A percentile compares a stretch with the other conserved stretches of the same genome.
Evolutionary conservation across 2,797 vertebrate genomes (phyloP).

Genomic region (Neosilurus mollespiculum): DNA sequence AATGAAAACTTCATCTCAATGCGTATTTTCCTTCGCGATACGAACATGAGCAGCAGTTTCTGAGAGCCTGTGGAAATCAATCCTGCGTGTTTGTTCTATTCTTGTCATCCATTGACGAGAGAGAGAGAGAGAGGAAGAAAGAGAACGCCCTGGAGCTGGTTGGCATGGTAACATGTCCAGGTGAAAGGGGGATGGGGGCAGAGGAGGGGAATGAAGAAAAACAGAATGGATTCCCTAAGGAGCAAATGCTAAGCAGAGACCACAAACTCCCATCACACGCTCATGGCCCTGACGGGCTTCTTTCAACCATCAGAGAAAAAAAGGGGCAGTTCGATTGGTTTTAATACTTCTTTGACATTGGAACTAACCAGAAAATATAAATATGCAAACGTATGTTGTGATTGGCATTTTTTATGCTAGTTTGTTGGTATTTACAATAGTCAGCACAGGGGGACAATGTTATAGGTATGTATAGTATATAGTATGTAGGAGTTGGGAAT

Average conservation of each 20-base stretch:
- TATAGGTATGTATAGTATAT: not conserved
- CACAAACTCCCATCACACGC: slow-evolving; percentile 13
- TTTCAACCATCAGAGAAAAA: not conserved
- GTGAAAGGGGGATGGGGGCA: slow-evolving; percentile 75
- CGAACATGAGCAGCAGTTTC: slow-evolving; percentile 64
- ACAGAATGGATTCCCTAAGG: slow-evolving; percentile 49
- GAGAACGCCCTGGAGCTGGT: slow-evolving; percentile 70
- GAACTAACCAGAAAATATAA: not conserved
- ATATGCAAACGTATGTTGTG: not conserved
- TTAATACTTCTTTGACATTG: not conserved
- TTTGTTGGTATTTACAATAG: not conserved
- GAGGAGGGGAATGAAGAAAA: slow-evolving; percentile 50
- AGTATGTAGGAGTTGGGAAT: not conserved
- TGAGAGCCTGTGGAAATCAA: slow-evolving; percentile 71
- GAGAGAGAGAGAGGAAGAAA: slow-evolving; percentile 19
- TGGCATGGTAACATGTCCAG: slow-evolving; percentile 82
- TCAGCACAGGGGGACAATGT: not conserved
- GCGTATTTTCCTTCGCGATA: slow-evolving; percentile 61
- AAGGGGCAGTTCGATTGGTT: not conserved
- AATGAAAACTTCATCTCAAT: not conserved
- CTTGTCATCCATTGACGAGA: slow-evolving; percentile 69
- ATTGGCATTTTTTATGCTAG: not conserved
- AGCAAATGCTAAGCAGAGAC: slow-evolving; percentile 42
- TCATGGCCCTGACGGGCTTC: not conserved
- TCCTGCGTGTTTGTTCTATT: slow-evolving; percentile 74